Percentiles rank a stretch among this genome's conserved stretches.
These are phyloP conservation scores for Macroteleia sp. DNA, from an alignment of 2,888 invertebrate species.

Conservation along the genomic window DNA sequence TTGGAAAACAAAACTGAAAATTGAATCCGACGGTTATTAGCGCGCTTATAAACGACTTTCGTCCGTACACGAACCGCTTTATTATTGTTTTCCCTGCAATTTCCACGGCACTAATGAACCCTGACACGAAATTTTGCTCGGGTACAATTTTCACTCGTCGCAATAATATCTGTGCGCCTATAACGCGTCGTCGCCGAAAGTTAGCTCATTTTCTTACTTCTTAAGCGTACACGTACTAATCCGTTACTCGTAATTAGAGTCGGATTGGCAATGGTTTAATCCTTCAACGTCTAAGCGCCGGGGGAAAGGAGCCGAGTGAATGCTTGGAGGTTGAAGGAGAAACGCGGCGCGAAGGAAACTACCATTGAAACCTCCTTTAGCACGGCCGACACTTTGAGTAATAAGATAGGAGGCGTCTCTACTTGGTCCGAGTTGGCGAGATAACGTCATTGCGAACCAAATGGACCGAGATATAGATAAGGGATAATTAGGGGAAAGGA, in stretches of 20 bases:
- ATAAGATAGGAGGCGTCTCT: conserved; percentile 79
- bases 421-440: conserved; percentile 72
- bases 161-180: conserved; percentile 34
- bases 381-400: conserved; percentile 81
- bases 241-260: conserved; percentile 83
- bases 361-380: conserved; percentile 75
- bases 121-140: conserved; percentile 32
- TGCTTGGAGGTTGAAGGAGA: conserved; percentile 57
- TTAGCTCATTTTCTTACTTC: conserved; percentile 77
- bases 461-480: conserved; percentile 83
- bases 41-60: conserved; percentile 19
- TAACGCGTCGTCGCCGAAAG: conserved; percentile 71
- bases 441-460: conserved; percentile 83
- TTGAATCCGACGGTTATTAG: conserved; percentile 31
- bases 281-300: conserved; percentile 78
- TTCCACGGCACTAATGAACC: conserved; percentile 36
- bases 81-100: conserved; percentile 48
- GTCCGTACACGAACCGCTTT: conserved; percentile 22
- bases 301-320: conserved; percentile 31
- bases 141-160: conserved; percentile 36
- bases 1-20: conserved; percentile 32
- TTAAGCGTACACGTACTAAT: conserved; percentile 77
- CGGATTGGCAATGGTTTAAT: conserved; percentile 83
- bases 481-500: conserved; percentile 82
- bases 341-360: conserved; percentile 73